These are phyloP conservation scores for Gopherus evgoodei DNA, from an alignment of 2,113 vertebrate genomes.

Conservation along the genomic window DNA sequence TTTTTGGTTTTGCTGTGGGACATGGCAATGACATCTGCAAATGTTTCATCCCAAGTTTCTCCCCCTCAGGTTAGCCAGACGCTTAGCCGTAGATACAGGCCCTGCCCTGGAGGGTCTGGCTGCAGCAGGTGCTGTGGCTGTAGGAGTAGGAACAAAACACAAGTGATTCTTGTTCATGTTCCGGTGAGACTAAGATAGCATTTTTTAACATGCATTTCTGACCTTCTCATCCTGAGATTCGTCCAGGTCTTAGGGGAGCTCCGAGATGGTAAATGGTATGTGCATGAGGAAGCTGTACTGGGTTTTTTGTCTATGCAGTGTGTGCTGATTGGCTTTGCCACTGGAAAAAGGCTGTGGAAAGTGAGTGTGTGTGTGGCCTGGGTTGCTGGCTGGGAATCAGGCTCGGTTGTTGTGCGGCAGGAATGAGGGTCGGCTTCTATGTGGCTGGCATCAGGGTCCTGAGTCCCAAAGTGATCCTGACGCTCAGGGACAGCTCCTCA, in stretches of 20 bases:
- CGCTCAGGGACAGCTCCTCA: background rate
- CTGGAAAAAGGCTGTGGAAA: background rate
- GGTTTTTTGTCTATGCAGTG: background rate
- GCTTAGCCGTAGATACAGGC: background rate
- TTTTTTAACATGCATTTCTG: background rate
- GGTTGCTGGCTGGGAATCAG: background rate
- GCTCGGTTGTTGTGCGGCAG: background rate
- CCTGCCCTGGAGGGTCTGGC: background rate
- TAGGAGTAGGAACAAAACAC: too few relatives aligned
- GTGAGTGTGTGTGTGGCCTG: background rate
- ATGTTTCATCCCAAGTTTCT: background rate
- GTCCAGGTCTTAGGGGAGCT: background rate
- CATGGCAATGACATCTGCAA: background rate
- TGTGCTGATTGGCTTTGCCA: background rate
- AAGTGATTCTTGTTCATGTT: background rate
- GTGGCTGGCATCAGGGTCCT: too few relatives aligned
- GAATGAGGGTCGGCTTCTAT: background rate
- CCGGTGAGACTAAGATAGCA: background rate
- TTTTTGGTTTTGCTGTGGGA: background rate
- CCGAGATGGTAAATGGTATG: background rate
- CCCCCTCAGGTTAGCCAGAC: background rate
- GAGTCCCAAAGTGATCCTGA: background rate
- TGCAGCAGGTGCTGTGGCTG: background rate
- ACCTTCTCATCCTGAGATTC: background rate
- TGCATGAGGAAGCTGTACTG: background rate